Evolutionary conservation across 2,797 vertebrate genomes (phyloP).

Genomic region (Cirrhinus mrigala): DNA sequence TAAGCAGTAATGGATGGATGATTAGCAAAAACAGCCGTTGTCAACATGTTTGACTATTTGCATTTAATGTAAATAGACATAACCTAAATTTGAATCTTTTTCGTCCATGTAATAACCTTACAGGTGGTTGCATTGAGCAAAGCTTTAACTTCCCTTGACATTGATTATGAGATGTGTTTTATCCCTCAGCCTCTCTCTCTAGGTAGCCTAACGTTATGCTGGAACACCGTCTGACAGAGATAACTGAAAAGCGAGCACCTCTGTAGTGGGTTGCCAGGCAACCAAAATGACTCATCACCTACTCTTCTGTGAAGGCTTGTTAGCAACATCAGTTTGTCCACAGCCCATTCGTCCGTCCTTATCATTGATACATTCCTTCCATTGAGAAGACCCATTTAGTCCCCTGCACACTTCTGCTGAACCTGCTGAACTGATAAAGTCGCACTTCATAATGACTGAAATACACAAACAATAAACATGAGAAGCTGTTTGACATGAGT

Average conservation of each 20-base stretch:
- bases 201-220: neutral
- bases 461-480: neutral
- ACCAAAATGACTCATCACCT: conserved; percentile 56
- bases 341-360: conserved; percentile 22
- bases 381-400: conserved; percentile 40
- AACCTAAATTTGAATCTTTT: neutral
- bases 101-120: neutral
- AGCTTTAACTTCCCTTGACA: neutral
- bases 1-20: neutral
- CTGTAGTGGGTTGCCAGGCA: conserved; percentile 55
- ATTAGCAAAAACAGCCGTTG: neutral
- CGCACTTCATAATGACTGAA: conserved; percentile 25
- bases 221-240: conserved; percentile 34
- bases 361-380: conserved; percentile 58
- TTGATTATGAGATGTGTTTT: neutral
- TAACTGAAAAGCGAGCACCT: conserved; percentile 49
- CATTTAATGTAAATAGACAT: conserved; percentile 5
- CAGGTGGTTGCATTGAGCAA: neutral
- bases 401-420: conserved; percentile 31
- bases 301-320: conserved; percentile 47
- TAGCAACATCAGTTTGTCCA: conserved; percentile 37
- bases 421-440: conserved; percentile 39
- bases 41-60: neutral
- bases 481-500: neutral
- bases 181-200: conserved; percentile 1